These are phyloP conservation scores for Silurus lanzhouensis DNA, from an alignment of 2,797 vertebrate species.

Conservation along the genomic window DNA sequence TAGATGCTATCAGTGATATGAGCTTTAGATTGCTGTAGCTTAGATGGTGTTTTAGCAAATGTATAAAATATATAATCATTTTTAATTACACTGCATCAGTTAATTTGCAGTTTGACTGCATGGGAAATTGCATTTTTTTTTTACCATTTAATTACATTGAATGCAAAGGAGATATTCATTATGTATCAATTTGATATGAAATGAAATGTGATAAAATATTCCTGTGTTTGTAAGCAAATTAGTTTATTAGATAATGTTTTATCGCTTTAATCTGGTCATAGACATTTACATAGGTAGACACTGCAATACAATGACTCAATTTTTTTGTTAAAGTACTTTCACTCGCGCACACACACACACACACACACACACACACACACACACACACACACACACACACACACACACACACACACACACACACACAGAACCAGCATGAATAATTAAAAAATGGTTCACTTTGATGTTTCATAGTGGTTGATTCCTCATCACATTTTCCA, in stretches of 20 bases:
- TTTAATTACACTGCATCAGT: background rate
- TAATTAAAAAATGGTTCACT: slow-evolving; percentile 62
- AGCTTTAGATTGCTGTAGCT: background rate
- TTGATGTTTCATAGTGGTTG: slow-evolving; percentile 63
- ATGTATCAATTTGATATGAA: background rate
- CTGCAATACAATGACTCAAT: background rate
- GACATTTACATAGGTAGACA: background rate
- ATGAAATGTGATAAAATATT: background rate
- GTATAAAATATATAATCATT: background rate
- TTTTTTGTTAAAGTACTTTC: slow-evolving; percentile 30
- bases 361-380: slow-evolving; percentile 6
- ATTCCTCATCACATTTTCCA: slow-evolving; percentile 51
- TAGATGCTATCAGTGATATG: background rate
- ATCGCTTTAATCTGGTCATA: slow-evolving; percentile 13
- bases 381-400: slow-evolving; percentile 6
- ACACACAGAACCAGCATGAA: slow-evolving; percentile 53
- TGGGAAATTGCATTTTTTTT: background rate
- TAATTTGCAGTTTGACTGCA: background rate
- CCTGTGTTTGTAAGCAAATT: background rate
- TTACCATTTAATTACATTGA: background rate
- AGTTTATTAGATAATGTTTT: background rate
- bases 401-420: slow-evolving; percentile 17
- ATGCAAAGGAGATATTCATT: background rate
- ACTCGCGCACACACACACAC: slow-evolving; percentile 2
- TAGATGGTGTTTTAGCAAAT: background rate